phyloP scores from a whole-genome alignment of 2,113 vertebrate species.

The Microtus pennsylvanicus region DNA sequence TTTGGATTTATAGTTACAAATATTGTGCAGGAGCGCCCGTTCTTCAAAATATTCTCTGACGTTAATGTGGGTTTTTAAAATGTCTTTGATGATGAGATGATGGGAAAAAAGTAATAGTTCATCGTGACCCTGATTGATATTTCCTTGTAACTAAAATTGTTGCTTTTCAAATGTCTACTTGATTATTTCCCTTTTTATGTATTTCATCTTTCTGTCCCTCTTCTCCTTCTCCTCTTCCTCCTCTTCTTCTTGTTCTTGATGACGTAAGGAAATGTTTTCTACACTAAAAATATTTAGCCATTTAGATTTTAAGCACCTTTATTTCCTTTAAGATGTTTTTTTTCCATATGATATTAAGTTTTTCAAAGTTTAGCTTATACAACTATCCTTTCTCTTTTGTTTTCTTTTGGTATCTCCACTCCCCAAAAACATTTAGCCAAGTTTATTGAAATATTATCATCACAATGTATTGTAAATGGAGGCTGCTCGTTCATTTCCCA shows the following conservation, averaged over 20 bases:
- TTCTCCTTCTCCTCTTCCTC: background rate
- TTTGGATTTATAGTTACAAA: background rate
- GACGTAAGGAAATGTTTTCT: background rate
- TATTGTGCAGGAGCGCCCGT: background rate
- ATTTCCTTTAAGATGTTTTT: background rate
- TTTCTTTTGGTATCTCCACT: background rate
- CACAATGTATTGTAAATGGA: background rate
- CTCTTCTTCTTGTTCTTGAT: background rate
- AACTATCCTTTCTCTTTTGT: background rate
- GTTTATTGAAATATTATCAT: background rate
- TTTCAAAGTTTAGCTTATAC: background rate
- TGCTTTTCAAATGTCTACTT: background rate
- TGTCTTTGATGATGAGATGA: background rate
- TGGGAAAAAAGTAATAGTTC: background rate
- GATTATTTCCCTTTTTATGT: background rate
- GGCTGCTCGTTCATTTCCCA: no score
- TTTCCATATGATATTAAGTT: background rate
- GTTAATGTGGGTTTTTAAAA: background rate
- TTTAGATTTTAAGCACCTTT: background rate
- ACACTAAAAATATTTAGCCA: background rate
- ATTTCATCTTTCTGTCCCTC: background rate
- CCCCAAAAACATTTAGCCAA: background rate
- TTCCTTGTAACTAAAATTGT: constrained; percentile 4
- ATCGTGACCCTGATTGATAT: background rate
- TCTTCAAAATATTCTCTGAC: background rate